Percentiles rank a stretch among this genome's conserved stretches.
Conservation (phyloP, 2,113 vertebrate genomes). For the Tetraodon nigroviridis region DNA sequence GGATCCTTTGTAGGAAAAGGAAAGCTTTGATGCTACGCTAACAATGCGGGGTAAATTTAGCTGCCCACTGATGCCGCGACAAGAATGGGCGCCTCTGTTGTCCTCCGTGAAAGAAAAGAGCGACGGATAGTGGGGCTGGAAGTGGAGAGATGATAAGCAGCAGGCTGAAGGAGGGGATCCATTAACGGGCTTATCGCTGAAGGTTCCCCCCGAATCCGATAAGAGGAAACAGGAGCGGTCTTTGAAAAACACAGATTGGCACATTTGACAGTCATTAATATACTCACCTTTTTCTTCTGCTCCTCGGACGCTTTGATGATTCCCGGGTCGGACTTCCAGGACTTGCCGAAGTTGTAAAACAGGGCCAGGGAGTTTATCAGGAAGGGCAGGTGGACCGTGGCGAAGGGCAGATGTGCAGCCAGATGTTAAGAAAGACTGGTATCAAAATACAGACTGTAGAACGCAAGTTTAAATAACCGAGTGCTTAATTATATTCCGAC, state of each 20-base stretch:
- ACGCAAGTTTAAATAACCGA: no score
- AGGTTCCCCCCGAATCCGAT: no score
- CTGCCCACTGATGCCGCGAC: slow-evolving; percentile 17
- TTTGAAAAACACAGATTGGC: background rate
- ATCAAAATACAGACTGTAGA: no score
- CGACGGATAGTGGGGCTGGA: background rate
- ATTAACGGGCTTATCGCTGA: background rate
- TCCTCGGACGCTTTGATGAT: slow-evolving; percentile 99
- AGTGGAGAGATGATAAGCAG: background rate
- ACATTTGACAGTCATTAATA: background rate
- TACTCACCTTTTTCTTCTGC: slow-evolving; percentile 96
- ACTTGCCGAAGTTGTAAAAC: slow-evolving; percentile 99
- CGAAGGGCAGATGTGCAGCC: slow-evolving; percentile 87
- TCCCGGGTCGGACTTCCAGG: slow-evolving; percentile 98
- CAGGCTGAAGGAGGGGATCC: background rate
- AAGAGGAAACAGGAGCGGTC: background rate
- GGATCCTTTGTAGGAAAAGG: slow-evolving; percentile 8
- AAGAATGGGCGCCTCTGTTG: slow-evolving; percentile 8
- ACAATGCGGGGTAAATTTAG: slow-evolving; percentile 49
- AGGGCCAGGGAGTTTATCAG: slow-evolving; percentile 90
- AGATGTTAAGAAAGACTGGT: slow-evolving; percentile 78
- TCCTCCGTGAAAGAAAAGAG: slow-evolving; percentile 38
- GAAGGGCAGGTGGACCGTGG: slow-evolving; percentile 94
- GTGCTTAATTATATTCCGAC: no score
- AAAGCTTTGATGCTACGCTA: slow-evolving; percentile 19